Base-by-base conservation (phyloP, 2,888 invertebrate genomes). In the Aphodius sticticus region DNA sequence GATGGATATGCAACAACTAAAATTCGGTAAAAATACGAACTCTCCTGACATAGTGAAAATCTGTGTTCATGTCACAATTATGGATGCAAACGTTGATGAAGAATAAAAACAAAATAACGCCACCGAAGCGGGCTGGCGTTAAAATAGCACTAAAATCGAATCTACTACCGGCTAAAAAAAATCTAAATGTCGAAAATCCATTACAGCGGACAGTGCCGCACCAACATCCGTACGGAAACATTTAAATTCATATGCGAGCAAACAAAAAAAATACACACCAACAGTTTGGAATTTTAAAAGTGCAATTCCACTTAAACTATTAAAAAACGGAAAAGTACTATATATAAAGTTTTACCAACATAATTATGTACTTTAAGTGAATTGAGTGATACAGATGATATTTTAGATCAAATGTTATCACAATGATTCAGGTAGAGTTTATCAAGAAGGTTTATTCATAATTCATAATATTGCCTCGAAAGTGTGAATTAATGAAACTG, bases 51-150 rank as follows among this genome's bases (percentile, higher is more conserved):
- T 53, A 53, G 53, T 53, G 53, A 53, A 53, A 53, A 9, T 53
- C 53, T 53, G 53, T 53, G 53, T 53, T 53, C 53, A 53, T 5
- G 53, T 53, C 53, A 53, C 53, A 53, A 53, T 53, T 53, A 12
- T 53, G 53, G 53, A 53, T 53, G 53, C 53, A 53, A 53, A 53
- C 53, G 53, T 53, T 53, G 53, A 53, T 53, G 53, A 53, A 53
- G 53, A 53, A 53, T 53, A 53, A 53, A 53, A 53, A 12, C 53
- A 12, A 53, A 9, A 53, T 53, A 53, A 53, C 7, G 1, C 53
- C 3, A 53, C 53, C 53, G 9, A 12, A 53, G 53, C 53, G 53
- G 2, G 12, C 53, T 53, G 1, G 53, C 53, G 12, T 53, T 53
- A 53, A 53, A 53, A 53, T 53, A 53, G 53, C 53, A 53, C 53